These are phyloP conservation scores for Ormia ochracea DNA, from an alignment of 2,888 invertebrate genomes.

Conservation along the genomic window DNA sequence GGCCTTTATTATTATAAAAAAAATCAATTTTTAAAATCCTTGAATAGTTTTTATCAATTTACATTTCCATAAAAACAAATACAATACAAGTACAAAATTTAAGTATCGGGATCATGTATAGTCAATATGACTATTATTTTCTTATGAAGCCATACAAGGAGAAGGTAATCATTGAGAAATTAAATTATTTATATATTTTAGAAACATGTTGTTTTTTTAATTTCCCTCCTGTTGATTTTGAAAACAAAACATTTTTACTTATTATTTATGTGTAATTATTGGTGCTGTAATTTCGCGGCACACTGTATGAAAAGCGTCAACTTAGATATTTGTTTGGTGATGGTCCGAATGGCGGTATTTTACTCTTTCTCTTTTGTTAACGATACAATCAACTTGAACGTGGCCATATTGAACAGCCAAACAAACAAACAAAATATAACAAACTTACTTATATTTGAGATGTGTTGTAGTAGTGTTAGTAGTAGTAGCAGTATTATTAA, in stretches of 20 bases:
- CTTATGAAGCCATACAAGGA: no score
- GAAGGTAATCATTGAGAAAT: no score
- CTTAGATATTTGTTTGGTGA: background rate
- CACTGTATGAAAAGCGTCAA: background rate
- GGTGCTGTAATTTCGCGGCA: background rate
- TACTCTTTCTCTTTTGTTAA: slow-evolving; percentile 25
- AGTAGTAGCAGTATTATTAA: no score
- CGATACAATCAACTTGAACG: slow-evolving; percentile 43
- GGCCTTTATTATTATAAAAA: no score
- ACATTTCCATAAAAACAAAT: no score
- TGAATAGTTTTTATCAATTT: no score
- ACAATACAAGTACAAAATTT: no score
- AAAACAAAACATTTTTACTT: background rate
- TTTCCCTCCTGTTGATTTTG: background rate
- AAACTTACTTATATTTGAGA: background rate
- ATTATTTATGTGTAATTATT: background rate
- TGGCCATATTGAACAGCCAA: slow-evolving; percentile 42
- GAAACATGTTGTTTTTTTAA: no score
- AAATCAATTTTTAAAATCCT: no score
- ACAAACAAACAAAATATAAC: slow-evolving; percentile 30
- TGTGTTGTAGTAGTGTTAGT: background rate
- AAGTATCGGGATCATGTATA: no score
- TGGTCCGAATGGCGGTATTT: background rate
- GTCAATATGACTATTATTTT: no score
- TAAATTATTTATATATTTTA: no score